Percentiles rank a stretch among this genome's conserved stretches.
phyloP scores from a whole-genome alignment of 2,888 invertebrate species.

The Pyrrhia umbra region DNA sequence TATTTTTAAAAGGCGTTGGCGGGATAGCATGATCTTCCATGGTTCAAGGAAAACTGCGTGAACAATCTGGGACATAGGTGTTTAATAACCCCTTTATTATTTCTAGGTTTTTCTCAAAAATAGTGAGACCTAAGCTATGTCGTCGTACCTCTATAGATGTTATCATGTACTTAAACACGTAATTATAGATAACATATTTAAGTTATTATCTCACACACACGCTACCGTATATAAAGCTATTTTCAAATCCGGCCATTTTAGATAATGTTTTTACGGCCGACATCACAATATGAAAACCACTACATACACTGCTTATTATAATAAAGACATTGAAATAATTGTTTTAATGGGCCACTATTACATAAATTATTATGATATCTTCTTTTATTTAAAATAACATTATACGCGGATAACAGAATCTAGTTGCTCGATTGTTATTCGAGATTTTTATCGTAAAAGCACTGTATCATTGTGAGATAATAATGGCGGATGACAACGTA shows the following conservation, averaged over 20 bases:
- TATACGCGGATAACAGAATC: constrained; percentile 67
- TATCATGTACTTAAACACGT: constrained; percentile 49
- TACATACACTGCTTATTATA: constrained; percentile 68
- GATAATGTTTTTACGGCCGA: constrained; percentile 77
- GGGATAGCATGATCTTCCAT: no score
- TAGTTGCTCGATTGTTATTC: constrained; percentile 82
- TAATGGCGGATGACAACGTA: constrained; percentile 89
- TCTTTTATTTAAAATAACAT: constrained; percentile 84
- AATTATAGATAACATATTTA: constrained; percentile 58
- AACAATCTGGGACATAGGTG: no score
- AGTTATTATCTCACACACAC: constrained; percentile 61
- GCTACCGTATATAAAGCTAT: constrained; percentile 74
- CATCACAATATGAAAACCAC: constrained; percentile 71
- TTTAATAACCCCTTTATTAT: no score
- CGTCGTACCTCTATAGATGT: constrained; percentile 18
- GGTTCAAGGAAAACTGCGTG: no score
- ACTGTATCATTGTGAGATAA: constrained; percentile 90
- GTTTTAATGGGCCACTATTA: constrained; percentile 81
- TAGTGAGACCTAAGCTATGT: constrained; percentile 13
- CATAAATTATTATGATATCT: constrained; percentile 79
- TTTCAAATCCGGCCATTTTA: constrained; percentile 76
- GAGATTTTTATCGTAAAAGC: constrained; percentile 88
- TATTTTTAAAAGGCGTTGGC: no score
- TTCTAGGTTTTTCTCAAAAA: no score
- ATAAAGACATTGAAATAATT: constrained; percentile 86